These are phyloP conservation scores for Amiota minor DNA, from an alignment of 2,888 invertebrate species.

Conservation along the genomic window DNA sequence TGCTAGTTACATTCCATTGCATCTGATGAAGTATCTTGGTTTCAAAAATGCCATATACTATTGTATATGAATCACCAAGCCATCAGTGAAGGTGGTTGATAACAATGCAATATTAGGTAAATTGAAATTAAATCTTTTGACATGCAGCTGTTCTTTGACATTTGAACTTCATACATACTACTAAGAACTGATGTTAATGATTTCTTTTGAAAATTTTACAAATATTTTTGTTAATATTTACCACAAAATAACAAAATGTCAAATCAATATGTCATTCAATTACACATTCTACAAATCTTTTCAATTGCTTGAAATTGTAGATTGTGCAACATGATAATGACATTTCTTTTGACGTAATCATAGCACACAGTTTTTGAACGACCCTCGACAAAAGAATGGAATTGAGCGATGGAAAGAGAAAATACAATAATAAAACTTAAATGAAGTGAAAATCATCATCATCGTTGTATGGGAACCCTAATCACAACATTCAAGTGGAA, in stretches of 20 bases:
- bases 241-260: slow-evolving; percentile 45
- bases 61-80: too few relatives aligned
- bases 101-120: too few relatives aligned
- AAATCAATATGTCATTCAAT: slow-evolving; percentile 51
- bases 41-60: too few relatives aligned
- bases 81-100: too few relatives aligned
- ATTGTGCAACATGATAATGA: slow-evolving; percentile 40
- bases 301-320: neutral
- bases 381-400: slow-evolving; percentile 39
- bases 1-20: too few relatives aligned
- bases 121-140: too few relatives aligned
- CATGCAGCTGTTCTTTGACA: neutral
- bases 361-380: too few relatives aligned
- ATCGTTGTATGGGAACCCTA: slow-evolving; percentile 51
- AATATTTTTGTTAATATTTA: neutral
- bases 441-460: slow-evolving; percentile 25
- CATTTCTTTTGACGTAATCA: slow-evolving; percentile 1
- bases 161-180: neutral
- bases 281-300: neutral
- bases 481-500: slow-evolving; percentile 38
- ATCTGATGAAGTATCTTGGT: too few relatives aligned
- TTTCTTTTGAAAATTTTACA: too few relatives aligned
- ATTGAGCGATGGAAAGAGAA: slow-evolving; percentile 36
- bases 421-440: slow-evolving; percentile 26
- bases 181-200: neutral